A percentile compares a stretch with the other conserved stretches of the same genome.
Conservation (phyloP, 2,888 invertebrate genomes). For the Strigamia maritima region DNA sequence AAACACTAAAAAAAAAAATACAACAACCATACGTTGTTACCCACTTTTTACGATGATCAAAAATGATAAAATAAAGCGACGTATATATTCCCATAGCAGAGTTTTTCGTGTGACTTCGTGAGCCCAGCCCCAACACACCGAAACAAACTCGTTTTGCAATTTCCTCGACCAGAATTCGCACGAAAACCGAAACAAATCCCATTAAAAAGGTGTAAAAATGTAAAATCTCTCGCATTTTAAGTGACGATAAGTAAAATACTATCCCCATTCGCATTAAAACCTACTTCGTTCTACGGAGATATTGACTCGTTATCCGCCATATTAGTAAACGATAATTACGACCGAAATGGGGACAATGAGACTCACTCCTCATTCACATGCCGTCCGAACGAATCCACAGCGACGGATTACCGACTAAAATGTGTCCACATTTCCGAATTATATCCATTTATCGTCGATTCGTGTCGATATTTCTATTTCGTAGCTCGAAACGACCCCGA, state of each 20-base stretch:
- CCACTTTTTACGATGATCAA: too few species aligned
- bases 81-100: neutral
- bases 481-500: neutral
- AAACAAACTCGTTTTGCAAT: neutral
- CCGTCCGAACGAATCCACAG: neutral
- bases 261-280: neutral
- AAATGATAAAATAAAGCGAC: too few species aligned
- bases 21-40: too few species aligned
- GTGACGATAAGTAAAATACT: too few species aligned
- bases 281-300: neutral
- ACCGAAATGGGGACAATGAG: conserved; percentile 21
- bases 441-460: too few species aligned
- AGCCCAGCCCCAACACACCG: neutral
- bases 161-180: neutral
- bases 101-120: neutral
- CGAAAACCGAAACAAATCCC: neutral
- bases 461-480: too few species aligned
- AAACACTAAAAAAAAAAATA: too few species aligned
- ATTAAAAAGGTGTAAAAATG: too few species aligned
- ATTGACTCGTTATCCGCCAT: conserved; percentile 26
- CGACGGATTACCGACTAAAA: neutral
- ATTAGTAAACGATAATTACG: conserved; percentile 9
- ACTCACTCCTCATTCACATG: neutral
- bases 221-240: too few species aligned
- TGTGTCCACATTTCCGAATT: too few species aligned